A percentile compares a stretch with the other conserved stretches of the same genome.
phyloP scores from a whole-genome alignment of 2,113 vertebrate genomes.

The Leuciscus idus region DNA sequence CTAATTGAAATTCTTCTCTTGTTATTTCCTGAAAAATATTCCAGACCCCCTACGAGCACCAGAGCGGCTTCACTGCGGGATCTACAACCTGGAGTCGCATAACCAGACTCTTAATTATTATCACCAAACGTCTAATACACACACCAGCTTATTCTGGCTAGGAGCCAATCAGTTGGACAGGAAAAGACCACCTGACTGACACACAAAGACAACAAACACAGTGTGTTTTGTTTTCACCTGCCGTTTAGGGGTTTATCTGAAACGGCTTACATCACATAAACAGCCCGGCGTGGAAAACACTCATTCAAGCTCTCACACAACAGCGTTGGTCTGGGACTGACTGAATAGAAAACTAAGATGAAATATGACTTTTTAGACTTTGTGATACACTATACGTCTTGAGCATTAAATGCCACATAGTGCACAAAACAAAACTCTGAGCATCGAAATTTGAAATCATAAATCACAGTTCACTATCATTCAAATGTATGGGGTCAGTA shows the following conservation, averaged over 20 bases:
- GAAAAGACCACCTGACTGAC: background rate
- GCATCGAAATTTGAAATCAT: too few species aligned
- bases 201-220: background rate
- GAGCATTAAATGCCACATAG: background rate
- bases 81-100: background rate
- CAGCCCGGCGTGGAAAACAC: background rate
- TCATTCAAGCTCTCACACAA: too few species aligned
- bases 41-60: background rate
- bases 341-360: background rate
- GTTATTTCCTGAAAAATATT: background rate
- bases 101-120: slow-evolving; percentile 11
- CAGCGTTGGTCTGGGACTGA: background rate
- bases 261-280: background rate
- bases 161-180: background rate
- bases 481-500: too few species aligned
- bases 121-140: background rate
- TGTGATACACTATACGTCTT: background rate
- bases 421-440: too few species aligned
- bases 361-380: background rate
- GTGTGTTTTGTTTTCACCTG: slow-evolving; percentile 7
- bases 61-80: background rate
- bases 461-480: too few species aligned
- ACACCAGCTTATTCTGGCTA: background rate
- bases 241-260: background rate
- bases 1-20: slow-evolving; percentile 12